A percentile compares a stretch with the other conserved stretches of the same genome.
Evolutionary conservation across 2,888 invertebrate species (phyloP).

Genomic region (Zaprionus lineosus): DNA sequence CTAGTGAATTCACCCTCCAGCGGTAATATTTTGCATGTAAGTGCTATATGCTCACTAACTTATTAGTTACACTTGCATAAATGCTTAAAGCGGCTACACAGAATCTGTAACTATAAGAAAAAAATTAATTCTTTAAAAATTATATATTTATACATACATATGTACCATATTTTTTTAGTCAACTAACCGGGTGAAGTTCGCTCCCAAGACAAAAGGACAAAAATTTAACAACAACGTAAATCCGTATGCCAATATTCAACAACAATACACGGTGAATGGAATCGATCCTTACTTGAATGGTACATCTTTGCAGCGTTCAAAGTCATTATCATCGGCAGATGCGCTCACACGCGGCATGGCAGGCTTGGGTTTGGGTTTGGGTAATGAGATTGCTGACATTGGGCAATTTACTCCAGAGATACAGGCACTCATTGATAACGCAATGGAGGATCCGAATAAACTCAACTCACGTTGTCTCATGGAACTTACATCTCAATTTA

Average conservation of each 20-base stretch:
- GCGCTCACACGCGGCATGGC: conserved; percentile 87
- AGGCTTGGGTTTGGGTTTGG: conserved; percentile 86
- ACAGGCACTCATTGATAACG: conserved; percentile 89
- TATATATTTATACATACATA: neutral
- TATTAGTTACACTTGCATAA: too few relatives aligned
- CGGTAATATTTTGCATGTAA: conserved; percentile 88
- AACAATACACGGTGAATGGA: conserved; percentile 49
- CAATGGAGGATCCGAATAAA: conserved; percentile 92
- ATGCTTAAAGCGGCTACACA: too few relatives aligned
- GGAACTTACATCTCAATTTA: conserved; percentile 92
- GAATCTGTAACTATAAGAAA: too few relatives aligned
- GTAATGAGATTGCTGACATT: conserved; percentile 89
- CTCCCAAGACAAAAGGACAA: conserved; percentile 78
- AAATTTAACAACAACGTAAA: conserved; percentile 74
- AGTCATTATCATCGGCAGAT: conserved; percentile 91
- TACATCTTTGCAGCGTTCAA: conserved; percentile 88
- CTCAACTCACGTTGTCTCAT: conserved; percentile 89
- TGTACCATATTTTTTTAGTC: conserved; percentile 37
- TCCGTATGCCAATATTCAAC: conserved; percentile 56
- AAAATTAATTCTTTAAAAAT: too few relatives aligned
- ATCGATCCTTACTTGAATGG: conserved; percentile 75
- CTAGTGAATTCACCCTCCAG: conserved; percentile 87
- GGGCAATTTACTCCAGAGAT: conserved; percentile 89
- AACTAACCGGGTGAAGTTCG: conserved; percentile 82
- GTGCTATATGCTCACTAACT: too few relatives aligned